A percentile compares a stretch with the other conserved stretches of the same genome.
Evolutionary conservation across 2,888 invertebrate species (phyloP).

Genomic region (Alloplasta piceator): DNA sequence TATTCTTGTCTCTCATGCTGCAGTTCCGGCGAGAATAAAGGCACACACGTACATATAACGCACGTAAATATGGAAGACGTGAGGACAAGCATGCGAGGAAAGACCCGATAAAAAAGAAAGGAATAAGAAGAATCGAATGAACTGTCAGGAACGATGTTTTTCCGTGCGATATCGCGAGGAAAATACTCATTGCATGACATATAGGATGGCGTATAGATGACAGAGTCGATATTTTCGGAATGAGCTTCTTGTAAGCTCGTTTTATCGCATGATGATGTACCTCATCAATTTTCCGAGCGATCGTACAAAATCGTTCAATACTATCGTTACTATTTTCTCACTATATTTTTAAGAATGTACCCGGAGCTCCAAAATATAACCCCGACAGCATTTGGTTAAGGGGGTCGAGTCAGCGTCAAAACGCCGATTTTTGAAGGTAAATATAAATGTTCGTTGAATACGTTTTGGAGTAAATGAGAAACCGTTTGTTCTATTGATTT

Average conservation of each 20-base stretch:
- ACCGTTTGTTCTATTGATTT: no score
- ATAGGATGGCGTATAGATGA: not conserved
- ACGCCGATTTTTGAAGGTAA: no score
- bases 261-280: not conserved
- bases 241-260: not conserved
- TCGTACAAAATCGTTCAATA: not conserved
- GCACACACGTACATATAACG: not conserved
- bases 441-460: no score
- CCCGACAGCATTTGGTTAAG: no score
- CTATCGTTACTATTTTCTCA: no score
- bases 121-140: constrained; percentile 54
- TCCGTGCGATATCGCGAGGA: constrained; percentile 29
- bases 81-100: constrained; percentile 34
- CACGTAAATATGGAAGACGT: constrained; percentile 5
- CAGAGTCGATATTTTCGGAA: not conserved
- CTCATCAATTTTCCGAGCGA: not conserved
- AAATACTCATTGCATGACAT: no score
- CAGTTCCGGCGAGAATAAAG: constrained; percentile 40
- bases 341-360: no score
- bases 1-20: constrained; percentile 24
- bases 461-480: no score
- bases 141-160: constrained; percentile 54
- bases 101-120: constrained; percentile 9
- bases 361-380: no score
- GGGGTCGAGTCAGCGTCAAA: no score